phyloP scores from a whole-genome alignment of 2,113 vertebrate genomes.

The Burhinus bistriatus region DNA sequence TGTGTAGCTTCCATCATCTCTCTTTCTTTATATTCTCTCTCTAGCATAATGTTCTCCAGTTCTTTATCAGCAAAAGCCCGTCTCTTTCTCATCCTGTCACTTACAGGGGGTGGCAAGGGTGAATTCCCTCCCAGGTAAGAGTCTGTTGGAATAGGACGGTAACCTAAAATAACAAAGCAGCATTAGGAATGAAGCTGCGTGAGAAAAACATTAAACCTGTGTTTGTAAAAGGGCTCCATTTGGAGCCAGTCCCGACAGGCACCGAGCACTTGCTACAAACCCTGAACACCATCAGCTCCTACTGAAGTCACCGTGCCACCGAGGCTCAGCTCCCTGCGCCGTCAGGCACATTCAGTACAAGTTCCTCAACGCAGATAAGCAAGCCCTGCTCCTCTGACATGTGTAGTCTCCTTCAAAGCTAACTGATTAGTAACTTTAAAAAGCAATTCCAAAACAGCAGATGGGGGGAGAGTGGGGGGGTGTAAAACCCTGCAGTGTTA shows the following conservation, averaged over 20 bases:
- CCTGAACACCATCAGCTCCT: not conserved
- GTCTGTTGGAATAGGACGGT: conserved; percentile 89
- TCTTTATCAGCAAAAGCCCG: conserved; percentile 98
- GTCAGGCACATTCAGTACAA: not conserved
- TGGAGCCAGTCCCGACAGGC: not conserved
- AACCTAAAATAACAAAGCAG: conserved; percentile 78
- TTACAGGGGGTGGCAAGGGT: conserved; percentile 88
- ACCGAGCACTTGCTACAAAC: accelerated
- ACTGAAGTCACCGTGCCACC: accelerated
- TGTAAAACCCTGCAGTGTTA: not conserved
- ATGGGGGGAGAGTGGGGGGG: accelerated
- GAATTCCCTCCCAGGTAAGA: conserved; percentile 82
- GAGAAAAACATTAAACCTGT: not conserved
- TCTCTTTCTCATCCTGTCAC: conserved; percentile 98
- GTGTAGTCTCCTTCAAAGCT: not conserved
- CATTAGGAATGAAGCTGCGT: not conserved
- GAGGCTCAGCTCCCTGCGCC: accelerated
- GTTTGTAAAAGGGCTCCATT: not conserved
- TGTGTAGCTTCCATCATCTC: conserved; percentile 91
- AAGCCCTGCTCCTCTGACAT: not conserved
- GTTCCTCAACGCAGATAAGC: not conserved
- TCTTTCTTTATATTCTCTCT: conserved; percentile 95
- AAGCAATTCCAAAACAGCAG: not conserved
- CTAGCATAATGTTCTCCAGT: conserved; percentile 97
- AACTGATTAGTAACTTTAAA: not conserved